Percentiles rank a stretch among this genome's conserved stretches.
Conservation (phyloP, 1,140 invertebrate species). For the Sitodiplosis mosellana region DNA sequence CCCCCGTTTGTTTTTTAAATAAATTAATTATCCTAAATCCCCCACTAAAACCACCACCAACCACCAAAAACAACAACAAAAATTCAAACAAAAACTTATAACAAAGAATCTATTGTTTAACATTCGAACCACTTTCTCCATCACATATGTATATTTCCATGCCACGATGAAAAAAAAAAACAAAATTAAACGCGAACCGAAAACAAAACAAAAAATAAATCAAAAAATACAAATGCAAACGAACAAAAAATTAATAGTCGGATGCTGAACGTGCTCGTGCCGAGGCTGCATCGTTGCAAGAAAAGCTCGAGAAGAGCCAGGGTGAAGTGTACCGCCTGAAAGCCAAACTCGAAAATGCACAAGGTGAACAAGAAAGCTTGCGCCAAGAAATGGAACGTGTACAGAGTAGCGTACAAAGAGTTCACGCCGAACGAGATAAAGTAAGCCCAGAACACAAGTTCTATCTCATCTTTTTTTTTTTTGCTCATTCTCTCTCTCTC, state of each 20-base stretch:
- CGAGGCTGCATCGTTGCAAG: slow-evolving; percentile 69
- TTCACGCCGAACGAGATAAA: slow-evolving; percentile 75
- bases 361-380: slow-evolving; percentile 79
- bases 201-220: too few relatives aligned
- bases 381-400: slow-evolving; percentile 73
- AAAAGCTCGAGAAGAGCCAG: slow-evolving; percentile 84
- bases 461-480: background rate
- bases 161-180: too few relatives aligned
- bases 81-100: slow-evolving; percentile 2
- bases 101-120: background rate
- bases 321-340: slow-evolving; percentile 86
- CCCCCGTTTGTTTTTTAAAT: background rate
- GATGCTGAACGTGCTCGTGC: slow-evolving; percentile 71
- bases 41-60: background rate
- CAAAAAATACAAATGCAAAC: too few relatives aligned
- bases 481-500: background rate
- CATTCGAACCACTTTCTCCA: too few relatives aligned
- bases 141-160: too few relatives aligned
- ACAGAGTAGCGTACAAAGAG: slow-evolving; percentile 42
- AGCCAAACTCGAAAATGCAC: slow-evolving; percentile 83
- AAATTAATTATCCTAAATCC: too few relatives aligned
- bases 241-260: too few relatives aligned
- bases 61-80: slow-evolving; percentile 1
- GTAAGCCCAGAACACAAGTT: slow-evolving; percentile 11
- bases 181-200: too few relatives aligned